Percentiles rank a stretch among this genome's conserved stretches.
These are phyloP conservation scores for Pipistrellus pygmaeus DNA, from an alignment of 2,797 vertebrate genomes.

Conservation along the genomic window DNA sequence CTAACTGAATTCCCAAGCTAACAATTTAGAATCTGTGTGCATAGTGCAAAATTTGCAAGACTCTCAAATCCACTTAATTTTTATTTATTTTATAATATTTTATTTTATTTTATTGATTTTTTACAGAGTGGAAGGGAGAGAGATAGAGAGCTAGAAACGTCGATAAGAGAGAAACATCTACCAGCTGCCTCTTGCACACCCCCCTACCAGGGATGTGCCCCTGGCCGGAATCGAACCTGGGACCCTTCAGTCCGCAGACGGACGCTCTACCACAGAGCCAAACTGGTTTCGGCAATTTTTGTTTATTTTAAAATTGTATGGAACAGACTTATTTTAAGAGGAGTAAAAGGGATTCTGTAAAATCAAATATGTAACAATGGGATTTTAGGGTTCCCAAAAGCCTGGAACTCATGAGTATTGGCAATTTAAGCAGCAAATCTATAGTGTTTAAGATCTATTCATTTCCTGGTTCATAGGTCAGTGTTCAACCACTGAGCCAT, in stretches of 20 bases:
- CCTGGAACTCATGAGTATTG: not conserved
- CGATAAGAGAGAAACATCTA: too few species aligned
- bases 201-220: too few species aligned
- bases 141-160: too few species aligned
- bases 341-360: constrained; percentile 21
- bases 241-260: too few species aligned
- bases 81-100: constrained; percentile 9
- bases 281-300: not conserved
- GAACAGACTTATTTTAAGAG: not conserved
- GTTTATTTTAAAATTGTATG: constrained; percentile 25
- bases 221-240: too few species aligned
- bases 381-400: not conserved
- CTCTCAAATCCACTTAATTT: constrained; percentile 34
- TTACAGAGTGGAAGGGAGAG: too few species aligned
- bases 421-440: not conserved
- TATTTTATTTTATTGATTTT: too few species aligned
- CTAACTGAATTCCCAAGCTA: not conserved
- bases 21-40: not conserved
- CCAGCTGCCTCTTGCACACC: too few species aligned
- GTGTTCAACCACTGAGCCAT: too few species aligned
- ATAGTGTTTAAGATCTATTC: not conserved
- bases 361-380: not conserved
- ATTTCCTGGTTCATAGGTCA: not conserved
- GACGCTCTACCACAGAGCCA: too few species aligned
- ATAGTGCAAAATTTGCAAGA: constrained; percentile 48